Base-by-base conservation (phyloP, 2,888 invertebrate genomes). In the Clistopyga incitator region DNA sequence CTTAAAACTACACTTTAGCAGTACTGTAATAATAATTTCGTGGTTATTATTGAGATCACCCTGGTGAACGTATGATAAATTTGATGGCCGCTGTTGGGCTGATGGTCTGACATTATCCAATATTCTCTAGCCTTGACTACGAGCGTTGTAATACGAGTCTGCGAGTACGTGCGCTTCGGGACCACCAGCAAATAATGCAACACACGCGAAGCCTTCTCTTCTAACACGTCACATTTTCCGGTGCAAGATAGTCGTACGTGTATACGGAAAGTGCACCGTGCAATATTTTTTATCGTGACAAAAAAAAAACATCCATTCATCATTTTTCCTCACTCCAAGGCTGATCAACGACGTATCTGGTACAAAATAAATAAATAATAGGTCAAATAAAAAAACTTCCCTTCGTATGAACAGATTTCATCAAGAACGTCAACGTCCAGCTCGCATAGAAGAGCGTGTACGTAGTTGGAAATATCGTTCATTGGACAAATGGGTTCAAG, bases 81-180 rank as follows among this genome's bases (percentile, higher is more conserved):
- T 18, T 74, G 68, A 68, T 50, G 34, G 18, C 15, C 72, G 64
- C 45, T 67, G 38, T 52, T 67, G 56, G 50, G 64, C 54, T 65
- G 78, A 83, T 74, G 76, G 47, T 47, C 52, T 72, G 56, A 75
- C 61, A 81, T 81, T 75, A 81, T 81, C 76, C 78, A 85, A 81
- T 81, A 64, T 76, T 68, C 59, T 68, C 61, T 29, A 76, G 67
- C 85, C 85, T 85, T 79, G 84, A 29, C 67, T 25, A 68, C 50
- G 78, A 70, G 45, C 72, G 18, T 15, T 80, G 74, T 75, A 81
- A 78, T 70, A 42, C 72, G 77, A 80, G 45, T 65, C 42, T 34
- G 52, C 38, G 59, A 67, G 23, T 79, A 70, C 74, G 68, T 68
- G 70, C 54, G 52, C 20, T 3, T 23, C 18, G 52, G 20, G 42